Evolutionary conservation across 2,888 invertebrate species (phyloP).

Genomic region (Silvanus unidentatus): DNA sequence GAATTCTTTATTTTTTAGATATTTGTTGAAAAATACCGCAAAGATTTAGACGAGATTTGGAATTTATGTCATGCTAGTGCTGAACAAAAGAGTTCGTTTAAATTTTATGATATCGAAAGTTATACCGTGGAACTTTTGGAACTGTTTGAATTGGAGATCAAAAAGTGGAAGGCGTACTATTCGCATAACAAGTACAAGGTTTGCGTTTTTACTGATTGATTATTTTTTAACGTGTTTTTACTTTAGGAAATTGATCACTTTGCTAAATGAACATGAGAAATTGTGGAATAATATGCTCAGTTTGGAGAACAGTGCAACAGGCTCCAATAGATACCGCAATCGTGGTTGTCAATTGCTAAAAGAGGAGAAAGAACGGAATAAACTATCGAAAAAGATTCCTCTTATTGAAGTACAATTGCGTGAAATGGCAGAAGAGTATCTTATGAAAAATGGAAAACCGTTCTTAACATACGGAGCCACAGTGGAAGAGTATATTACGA

Average conservation of each 20-base stretch:
- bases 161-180: conserved; percentile 61
- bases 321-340: conserved; percentile 78
- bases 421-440: conserved; percentile 52
- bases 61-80: conserved; percentile 66
- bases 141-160: conserved; percentile 71
- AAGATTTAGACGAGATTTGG: conserved; percentile 71
- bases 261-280: conserved; percentile 60
- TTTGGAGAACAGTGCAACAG: conserved; percentile 68
- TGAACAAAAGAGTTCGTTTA: conserved; percentile 56
- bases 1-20: conserved; percentile 37
- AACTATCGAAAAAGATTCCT: conserved; percentile 63
- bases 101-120: conserved; percentile 59
- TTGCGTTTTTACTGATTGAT: background rate
- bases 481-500: conserved; percentile 55
- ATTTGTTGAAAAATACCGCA: conserved; percentile 61
- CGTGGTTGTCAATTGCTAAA: conserved; percentile 78
- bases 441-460: conserved; percentile 48
- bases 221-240: conserved; percentile 9
- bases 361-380: conserved; percentile 84
- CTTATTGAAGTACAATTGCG: conserved; percentile 64
- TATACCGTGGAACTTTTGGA: conserved; percentile 74
- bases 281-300: conserved; percentile 72
- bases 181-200: conserved; percentile 54
- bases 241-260: conserved; percentile 57
- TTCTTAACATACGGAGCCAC: conserved; percentile 62